Base-by-base conservation (phyloP, 30 jellyfish, hydroid and myxozoan genomes). In the Haliclystus octoradiatus region DNA sequence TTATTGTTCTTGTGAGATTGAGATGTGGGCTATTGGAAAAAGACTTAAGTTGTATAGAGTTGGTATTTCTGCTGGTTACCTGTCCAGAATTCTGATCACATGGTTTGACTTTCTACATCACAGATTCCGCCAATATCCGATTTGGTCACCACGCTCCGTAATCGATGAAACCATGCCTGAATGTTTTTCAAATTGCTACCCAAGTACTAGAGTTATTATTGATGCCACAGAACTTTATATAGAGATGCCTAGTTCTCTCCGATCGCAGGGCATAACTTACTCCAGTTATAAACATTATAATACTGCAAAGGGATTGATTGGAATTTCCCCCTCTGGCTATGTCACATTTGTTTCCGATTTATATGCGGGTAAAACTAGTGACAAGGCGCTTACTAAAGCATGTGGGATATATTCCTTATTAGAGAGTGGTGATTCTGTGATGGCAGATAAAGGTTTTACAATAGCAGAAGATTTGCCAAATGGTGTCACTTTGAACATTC, bases 381-480 rank as follows among this genome's bases (percentile, higher is more conserved):
- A 72, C 57, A 62, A 71, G 49, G 81, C 62, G 78, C 72, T 29
- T 22, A 24, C 32, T 47, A 13, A 26, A 5, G 31, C 12, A 12
- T 57, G 68, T 57, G 68, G 68, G 5, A 66, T 76, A 25, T 47
- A 14, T 34, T 52, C 24, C 4, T 63, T 81, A 34, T 68, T 73
- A 15, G 87, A 72, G 63, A 27, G 31, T 15, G 82, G 82, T 32
- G 94, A 81, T 62, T 64, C 76, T 2, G 63, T 81, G 40, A 81
- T 75, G 95, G 92, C 95, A 26, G 93, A 62, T 33, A 75, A 73
- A 69, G 94, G 92, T 26, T 74, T 81, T 69, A 63, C 49, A 49
- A 49, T 77, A 14, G 84, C 50, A 30, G 65, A 77, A 31, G 52
- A 22, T 28, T 60, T 77, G 9, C 91, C 91, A 29, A 33, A 71